Evolutionary conservation across 35 echinoderm and acorn worm species (phyloP), one percentile per base, ranked within the genome.

Genomic region (Antedon bifida): DNA sequence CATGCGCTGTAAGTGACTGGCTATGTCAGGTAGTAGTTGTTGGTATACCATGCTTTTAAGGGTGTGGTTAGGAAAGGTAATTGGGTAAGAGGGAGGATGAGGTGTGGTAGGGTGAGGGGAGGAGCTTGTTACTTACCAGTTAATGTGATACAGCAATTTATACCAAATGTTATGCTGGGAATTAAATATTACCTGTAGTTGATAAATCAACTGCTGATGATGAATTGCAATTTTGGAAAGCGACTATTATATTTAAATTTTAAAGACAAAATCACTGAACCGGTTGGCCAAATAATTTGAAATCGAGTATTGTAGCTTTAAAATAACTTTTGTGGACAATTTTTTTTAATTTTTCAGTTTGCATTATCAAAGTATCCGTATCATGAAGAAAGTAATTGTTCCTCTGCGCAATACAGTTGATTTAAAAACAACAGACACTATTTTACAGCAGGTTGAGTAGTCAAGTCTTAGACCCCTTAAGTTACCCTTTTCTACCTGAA

Each of bases 401-500:
- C n/a, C n/a, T n/a, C n/a, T n/a, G n/a, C n/a, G n/a, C n/a, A n/a
- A n/a, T n/a, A n/a, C n/a, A 80, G 78, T 80, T 80, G 19, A 10
- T 79, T 30, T 36, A 16, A 38, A 39, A 36, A 80, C 78, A 36
- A 38, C 26, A 29, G 31, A 14, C 28, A 80, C 0, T 36, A 80
- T 39, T 80, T 39, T 21, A 80, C n/a, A 29, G 32, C 33, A 29
- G 10, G 34, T 35, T 80, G 51, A 64, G 51, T 64, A 64, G 51
- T 64, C 51, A 16, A 16, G 51, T 64, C 3, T 64, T 11, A 64
- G 51, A 64, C 51, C 51, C 51, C 51, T 26, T 64, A 64, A 64
- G 78, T 29, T 80, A 34, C 36, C 34, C 78, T 26, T 36, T 9
- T 36, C 78, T 80, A 80, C 78, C 78, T 80, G 78, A 39, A 38